Evolutionary conservation across 2,797 vertebrate genomes (phyloP).

Genomic region (Remorina albescens): DNA sequence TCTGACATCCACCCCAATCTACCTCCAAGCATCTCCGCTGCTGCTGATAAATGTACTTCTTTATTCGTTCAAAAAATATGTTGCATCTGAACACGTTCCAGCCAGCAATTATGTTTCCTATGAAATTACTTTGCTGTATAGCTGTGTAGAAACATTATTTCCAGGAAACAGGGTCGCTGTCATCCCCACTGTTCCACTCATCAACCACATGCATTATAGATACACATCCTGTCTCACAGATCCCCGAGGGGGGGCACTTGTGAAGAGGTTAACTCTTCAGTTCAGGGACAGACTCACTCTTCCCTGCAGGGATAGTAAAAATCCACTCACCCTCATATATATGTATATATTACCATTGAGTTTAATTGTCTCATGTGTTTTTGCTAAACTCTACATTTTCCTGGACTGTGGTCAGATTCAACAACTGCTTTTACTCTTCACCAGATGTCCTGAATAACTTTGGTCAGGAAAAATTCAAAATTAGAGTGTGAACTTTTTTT

Average conservation of each 20-base stretch:
- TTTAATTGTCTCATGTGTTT: constrained; percentile 30
- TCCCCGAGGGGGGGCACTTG: constrained; percentile 45
- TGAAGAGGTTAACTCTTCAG: constrained; percentile 25
- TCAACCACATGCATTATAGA: constrained; percentile 62
- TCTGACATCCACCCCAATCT: neutral
- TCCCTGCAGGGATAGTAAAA: neutral
- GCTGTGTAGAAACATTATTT: neutral
- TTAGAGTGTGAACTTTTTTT: too few relatives aligned
- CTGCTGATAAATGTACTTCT: neutral
- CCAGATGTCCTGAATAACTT: constrained; percentile 60
- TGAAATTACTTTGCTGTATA: neutral
- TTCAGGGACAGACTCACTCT: constrained; percentile 10
- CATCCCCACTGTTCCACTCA: constrained; percentile 38
- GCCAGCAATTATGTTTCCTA: neutral
- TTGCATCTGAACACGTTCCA: neutral
- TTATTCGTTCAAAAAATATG: neutral
- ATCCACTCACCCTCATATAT: neutral
- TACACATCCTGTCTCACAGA: constrained; percentile 48
- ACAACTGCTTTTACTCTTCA: constrained; percentile 56
- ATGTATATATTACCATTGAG: too few relatives aligned
- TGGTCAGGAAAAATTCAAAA: too few relatives aligned
- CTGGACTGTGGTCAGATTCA: constrained; percentile 29
- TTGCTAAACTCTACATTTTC: constrained; percentile 46
- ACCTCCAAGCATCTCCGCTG: neutral
- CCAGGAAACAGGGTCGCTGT: neutral